These are phyloP conservation scores for Alitta virens DNA, from an alignment of 2,888 invertebrate species.

Conservation along the genomic window DNA sequence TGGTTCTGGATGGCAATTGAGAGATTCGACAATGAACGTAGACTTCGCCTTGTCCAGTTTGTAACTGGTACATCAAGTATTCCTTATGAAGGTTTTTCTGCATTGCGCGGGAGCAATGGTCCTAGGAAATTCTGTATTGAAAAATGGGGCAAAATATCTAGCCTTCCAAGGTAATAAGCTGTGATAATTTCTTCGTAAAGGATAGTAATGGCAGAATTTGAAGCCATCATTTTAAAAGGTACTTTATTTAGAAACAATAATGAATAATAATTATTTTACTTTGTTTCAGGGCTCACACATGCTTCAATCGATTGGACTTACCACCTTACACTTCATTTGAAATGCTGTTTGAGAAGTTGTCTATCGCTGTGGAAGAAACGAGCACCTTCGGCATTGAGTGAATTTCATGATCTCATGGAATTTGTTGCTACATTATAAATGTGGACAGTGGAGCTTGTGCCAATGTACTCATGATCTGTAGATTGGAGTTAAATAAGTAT, in stretches of 20 bases:
- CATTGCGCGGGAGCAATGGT: slow-evolving; percentile 90
- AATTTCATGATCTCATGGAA: too few species aligned
- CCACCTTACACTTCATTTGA: slow-evolving; percentile 93
- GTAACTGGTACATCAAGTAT: slow-evolving; percentile 97
- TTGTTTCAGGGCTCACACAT: slow-evolving; percentile 80
- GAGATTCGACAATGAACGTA: slow-evolving; percentile 87
- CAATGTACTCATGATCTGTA: too few species aligned
- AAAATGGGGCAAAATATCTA: slow-evolving; percentile 93
- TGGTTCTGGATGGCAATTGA: slow-evolving; percentile 99
- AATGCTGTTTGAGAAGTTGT: slow-evolving; percentile 84
- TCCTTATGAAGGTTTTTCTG: slow-evolving; percentile 95
- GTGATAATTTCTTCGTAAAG: neutral
- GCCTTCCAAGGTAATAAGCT: slow-evolving; percentile 72
- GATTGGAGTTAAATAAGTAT: too few species aligned
- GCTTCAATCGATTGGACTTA: slow-evolving; percentile 94
- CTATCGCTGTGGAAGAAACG: slow-evolving; percentile 92
- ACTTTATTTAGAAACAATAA: too few species aligned
- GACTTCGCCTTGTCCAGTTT: slow-evolving; percentile 82
- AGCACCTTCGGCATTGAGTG: slow-evolving; percentile 95
- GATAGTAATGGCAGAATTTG: too few species aligned
- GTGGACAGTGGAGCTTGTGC: too few species aligned
- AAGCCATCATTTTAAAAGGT: too few species aligned
- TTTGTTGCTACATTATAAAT: too few species aligned
- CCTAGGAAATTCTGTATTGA: slow-evolving; percentile 95
- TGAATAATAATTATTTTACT: neutral